Percentiles rank a stretch among this genome's conserved stretches.
phyloP scores from a whole-genome alignment of 2,888 invertebrate species.

The Mythimna impura region DNA sequence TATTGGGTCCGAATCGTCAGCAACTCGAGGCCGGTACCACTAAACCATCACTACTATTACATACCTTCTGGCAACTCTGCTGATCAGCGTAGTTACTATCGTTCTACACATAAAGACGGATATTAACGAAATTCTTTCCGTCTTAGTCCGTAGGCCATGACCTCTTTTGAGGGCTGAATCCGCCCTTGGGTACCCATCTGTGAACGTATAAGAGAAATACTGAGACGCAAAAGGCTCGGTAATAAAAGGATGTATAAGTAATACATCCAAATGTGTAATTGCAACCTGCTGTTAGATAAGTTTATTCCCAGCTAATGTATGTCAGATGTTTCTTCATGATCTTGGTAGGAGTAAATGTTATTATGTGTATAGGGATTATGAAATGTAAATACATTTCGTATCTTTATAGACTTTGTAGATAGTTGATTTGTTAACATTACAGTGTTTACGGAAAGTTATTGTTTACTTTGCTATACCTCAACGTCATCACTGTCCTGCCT shows the following conservation, averaged over 20 bases:
- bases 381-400: constrained; percentile 15
- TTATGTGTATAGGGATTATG: constrained; percentile 16
- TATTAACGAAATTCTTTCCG: too few relatives aligned
- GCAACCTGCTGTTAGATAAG: background rate
- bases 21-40: too few relatives aligned
- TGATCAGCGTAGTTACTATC: too few relatives aligned
- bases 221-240: constrained; percentile 5
- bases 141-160: too few relatives aligned
- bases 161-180: too few relatives aligned
- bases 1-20: too few relatives aligned
- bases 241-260: constrained; percentile 12
- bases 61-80: too few relatives aligned
- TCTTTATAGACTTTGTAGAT: constrained; percentile 18
- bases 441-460: background rate
- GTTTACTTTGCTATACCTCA: background rate
- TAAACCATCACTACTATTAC: too few relatives aligned
- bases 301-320: background rate
- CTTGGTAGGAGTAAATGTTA: constrained; percentile 23
- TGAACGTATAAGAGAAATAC: constrained; percentile 17
- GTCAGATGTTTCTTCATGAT: constrained; percentile 22
- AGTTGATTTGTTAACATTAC: constrained; percentile 9
- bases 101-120: too few relatives aligned
- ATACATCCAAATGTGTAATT: constrained; percentile 4
- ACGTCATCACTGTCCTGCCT: background rate
- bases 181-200: constrained; percentile 17